Evolutionary conservation across 1,140 invertebrate species (phyloP), one percentile per base, ranked within the genome.

Genomic region (Oedothorax gibbosus): DNA sequence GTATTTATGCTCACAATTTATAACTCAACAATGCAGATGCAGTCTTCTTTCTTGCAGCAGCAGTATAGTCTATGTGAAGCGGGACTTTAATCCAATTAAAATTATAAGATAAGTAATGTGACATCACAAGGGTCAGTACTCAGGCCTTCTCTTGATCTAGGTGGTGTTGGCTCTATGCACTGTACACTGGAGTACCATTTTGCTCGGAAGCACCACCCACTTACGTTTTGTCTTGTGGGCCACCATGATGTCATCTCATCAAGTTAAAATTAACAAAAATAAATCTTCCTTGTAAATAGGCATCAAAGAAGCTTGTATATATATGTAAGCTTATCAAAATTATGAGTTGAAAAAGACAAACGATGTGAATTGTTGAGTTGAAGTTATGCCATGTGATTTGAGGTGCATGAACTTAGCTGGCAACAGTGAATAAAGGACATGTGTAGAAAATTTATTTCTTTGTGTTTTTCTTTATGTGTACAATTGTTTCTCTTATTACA

Each of bases 331-430:
- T 71, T 71, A 71, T 71, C 69, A 71, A 71, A 71, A 71, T 71
- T 71, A 51, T 11, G 8, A 54, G 62, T 56, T 54, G 51, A 72
- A 49, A 49, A 71, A 71, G 21, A 71, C 57, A 69, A 71, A 68
- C 12, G 60, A 81, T 57, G 50, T n/a, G 14, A 64, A 57, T 73
- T 82, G 80, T 82, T 71, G 80, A 82, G 68, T 73, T 73, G 11
- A 82, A 82, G 80, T 82, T 82, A 73, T 82, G 80, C 69, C 80
- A 73, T 82, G 80, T 82, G 80, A 82, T 82, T 82, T 73, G 68
- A 82, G 57, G 57, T 82, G 80, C 80, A 73, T 81, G 78, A 81
- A 81, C 78, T 81, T 81, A 71, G 78, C 78, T 82, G 80, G 73
- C 80, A 82, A 82, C 80, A 81, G 53, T 82, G 53, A 82, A 82